Base-by-base conservation (phyloP, 2,888 invertebrate genomes). In the Anthrax anthrax region DNA sequence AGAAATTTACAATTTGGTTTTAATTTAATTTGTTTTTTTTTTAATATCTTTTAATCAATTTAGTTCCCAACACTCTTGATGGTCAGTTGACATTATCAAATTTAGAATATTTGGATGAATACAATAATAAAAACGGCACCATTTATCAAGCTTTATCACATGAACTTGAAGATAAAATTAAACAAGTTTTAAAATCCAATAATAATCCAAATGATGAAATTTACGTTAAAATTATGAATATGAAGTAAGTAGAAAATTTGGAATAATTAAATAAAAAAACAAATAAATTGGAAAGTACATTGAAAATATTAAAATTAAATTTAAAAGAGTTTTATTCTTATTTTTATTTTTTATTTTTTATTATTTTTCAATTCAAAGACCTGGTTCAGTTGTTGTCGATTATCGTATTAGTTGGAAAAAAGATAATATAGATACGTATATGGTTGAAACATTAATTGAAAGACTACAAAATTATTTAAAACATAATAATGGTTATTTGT, bases 41-140 rank as follows among this genome's bases (percentile, higher is more conserved):
- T 27, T 45, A 23, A 32, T 37, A 29, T 18, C 32, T 39, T 42
- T 12, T 17, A 19, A 23, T 42, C 13, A 46, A 29, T 42, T 51
- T 52, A 77, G 84, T 86, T 52, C 80, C 82, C 43, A 71, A 76
- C 58, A 79, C 80, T 4, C 58, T 84, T 39, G 81, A 84, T 63
- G 82, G 82, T 3, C 73, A 77, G 56, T 60, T 85, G 46, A 75
- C 67, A 48, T 72, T 86, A 34, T 78, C 81, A 54, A 80, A 82
- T 58, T 71, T 80, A 54, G 72, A 76, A 39, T 84, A 75, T 63
- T 70, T 71, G 12, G 67, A 73, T 2, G 76, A 72, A 18, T 68
- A 84, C 39, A 63, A 68, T 34, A 72, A 82, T 56, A 70, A 71
- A 17, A 77, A 77, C 37, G 81, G 81, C 45, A 63, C 72, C 16